Evolutionary conservation across 2,113 vertebrate genomes (phyloP).

Genomic region (Chaetorhynchus papuensis): DNA sequence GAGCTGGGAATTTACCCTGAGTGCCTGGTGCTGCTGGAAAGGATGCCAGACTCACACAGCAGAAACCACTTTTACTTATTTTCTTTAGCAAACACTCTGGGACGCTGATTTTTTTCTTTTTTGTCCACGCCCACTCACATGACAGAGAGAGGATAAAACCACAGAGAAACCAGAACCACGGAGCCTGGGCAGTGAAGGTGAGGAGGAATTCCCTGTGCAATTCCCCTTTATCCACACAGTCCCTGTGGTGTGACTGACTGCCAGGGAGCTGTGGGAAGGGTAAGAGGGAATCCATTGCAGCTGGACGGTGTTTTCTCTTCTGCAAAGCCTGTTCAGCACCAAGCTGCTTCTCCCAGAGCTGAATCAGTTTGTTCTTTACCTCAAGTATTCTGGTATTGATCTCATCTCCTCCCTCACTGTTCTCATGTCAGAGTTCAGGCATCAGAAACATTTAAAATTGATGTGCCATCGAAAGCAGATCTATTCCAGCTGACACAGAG

Average conservation of each 20-base stretch:
- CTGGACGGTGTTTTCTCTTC: not conserved
- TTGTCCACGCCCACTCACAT: not conserved
- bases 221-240: not conserved
- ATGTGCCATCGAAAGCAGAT: not conserved
- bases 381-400: not conserved
- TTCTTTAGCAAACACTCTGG: not conserved
- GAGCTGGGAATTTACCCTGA: not conserved
- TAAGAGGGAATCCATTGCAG: not conserved
- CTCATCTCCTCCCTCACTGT: not conserved
- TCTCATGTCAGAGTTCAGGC: not conserved
- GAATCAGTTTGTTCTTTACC: not conserved
- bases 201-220: not conserved
- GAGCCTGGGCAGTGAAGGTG: not conserved
- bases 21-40: not conserved
- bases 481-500: not conserved
- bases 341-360: not conserved
- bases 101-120: not conserved
- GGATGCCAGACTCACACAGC: not conserved
- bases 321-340: fast-evolving
- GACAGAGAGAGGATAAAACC: not conserved
- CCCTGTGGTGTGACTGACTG: not conserved
- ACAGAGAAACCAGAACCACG: fast-evolving
- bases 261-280: not conserved
- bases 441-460: not conserved
- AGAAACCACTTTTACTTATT: not conserved